These are phyloP conservation scores for Bucorvus abyssinicus DNA, from an alignment of 2,797 vertebrate genomes.

Conservation along the genomic window DNA sequence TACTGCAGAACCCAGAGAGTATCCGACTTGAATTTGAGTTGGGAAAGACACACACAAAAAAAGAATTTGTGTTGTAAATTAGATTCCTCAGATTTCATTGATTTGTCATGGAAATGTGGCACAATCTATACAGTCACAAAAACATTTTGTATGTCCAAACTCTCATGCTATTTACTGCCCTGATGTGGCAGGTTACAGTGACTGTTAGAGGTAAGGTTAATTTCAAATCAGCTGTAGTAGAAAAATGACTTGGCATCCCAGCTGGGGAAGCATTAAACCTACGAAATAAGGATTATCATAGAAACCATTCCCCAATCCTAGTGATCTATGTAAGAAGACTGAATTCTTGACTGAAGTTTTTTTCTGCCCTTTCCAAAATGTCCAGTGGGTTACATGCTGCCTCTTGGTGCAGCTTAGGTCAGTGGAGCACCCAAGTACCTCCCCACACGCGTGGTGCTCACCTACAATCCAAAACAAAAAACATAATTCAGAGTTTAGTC, in stretches of 20 bases:
- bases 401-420: neutral
- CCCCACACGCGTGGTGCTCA: accelerated
- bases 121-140: conserved; percentile 20
- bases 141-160: neutral
- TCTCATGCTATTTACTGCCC: neutral
- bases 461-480: neutral
- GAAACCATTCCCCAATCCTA: neutral
- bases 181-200: neutral
- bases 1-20: conserved; percentile 6
- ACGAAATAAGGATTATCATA: neutral
- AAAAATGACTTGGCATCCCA: neutral
- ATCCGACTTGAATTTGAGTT: conserved; percentile 39
- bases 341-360: neutral
- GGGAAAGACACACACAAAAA: conserved; percentile 16
- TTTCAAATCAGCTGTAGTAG: neutral
- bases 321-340: neutral
- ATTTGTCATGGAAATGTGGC: conserved; percentile 50
- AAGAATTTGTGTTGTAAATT: conserved; percentile 37
- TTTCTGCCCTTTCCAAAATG: neutral
- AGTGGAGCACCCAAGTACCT: neutral
- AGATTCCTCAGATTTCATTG: conserved; percentile 39
- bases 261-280: neutral
- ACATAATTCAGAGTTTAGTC: neutral
- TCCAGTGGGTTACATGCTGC: accelerated
- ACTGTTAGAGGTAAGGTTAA: neutral